Base-by-base conservation (phyloP, 2,888 invertebrate species). In the Labia minor region DNA sequence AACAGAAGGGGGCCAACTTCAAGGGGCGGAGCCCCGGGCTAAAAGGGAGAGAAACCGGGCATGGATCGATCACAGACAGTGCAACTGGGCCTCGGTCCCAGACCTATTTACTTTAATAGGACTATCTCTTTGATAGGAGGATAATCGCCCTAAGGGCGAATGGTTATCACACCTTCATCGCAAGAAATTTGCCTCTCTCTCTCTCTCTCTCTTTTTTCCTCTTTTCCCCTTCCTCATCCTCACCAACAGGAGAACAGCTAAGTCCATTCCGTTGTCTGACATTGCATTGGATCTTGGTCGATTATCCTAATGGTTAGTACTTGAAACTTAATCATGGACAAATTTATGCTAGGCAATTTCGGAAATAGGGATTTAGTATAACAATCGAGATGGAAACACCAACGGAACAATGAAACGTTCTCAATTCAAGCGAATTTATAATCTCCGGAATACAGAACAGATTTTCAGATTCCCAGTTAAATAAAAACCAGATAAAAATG, bases 71-170 rank as follows among this genome's bases (percentile, higher is more conserved):
- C 49, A 26, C 26, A 49, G 49, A 11, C 49, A 49, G 49, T 49
- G 49, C 49, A 49, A n/a, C 26, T 26, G 26, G 49, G 49, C 49
- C 14, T 49, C n/a, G 49, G 26, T 14, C 49, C 49, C 16, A n/a
- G 14, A 49, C 49, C 49, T 49, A 49, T 49, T 49, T 49, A 49
- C 49, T 49, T 49, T 49, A 49, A 49, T 49, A 49, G 49, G 49
- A 11, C 49, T n/a, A 26, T 26, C 26, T 26, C 26, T 26, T 26
- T 26, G 26, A 26, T 26, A 26, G 26, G 26, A 26, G 26, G 26
- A 26, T 26, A 26, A 26, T 26, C 26, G 26, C 4, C 26, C 26
- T 26, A 3, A 3, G 26, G 26, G 26, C 8, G 26, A 26, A 26
- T 26, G 26, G 26, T 8, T 26, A 49, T 16, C 16, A 49, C 14